Conservation (phyloP, 1,140 invertebrate species). For the Mesaphorura yosii region DNA sequence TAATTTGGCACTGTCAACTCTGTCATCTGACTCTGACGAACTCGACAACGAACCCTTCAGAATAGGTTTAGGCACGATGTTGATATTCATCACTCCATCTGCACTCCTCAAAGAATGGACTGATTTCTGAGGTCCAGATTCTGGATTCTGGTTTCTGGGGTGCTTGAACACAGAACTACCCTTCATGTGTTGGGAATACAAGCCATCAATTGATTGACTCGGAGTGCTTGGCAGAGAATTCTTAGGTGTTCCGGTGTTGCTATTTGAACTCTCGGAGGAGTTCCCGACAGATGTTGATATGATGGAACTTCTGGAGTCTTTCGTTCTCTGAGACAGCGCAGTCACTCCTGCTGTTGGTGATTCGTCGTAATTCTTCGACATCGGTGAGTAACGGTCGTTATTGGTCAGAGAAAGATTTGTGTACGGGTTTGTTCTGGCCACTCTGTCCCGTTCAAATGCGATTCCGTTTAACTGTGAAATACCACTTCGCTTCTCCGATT, state of each 20-base stretch:
- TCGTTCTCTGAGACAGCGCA: too few relatives aligned
- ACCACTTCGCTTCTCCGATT: too few relatives aligned
- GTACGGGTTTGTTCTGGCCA: slow-evolving; percentile 30
- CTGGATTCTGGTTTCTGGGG: background rate
- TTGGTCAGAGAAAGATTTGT: slow-evolving; percentile 14
- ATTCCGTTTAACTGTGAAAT: background rate
- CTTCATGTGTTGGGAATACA: slow-evolving; percentile 15
- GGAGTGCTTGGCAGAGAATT: slow-evolving; percentile 28
- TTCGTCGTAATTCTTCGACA: too few relatives aligned
- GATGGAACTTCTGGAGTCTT: too few relatives aligned
- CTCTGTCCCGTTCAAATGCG: slow-evolving; percentile 8
- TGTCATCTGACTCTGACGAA: slow-evolving; percentile 27
- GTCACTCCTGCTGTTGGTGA: too few relatives aligned
- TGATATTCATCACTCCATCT: background rate
- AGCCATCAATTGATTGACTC: slow-evolving; percentile 21
- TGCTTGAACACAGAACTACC: background rate
- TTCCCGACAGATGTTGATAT: slow-evolving; percentile 18
- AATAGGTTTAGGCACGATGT: slow-evolving; percentile 12
- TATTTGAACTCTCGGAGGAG: slow-evolving; percentile 27
- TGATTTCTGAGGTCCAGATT: background rate
- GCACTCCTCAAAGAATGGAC: background rate
- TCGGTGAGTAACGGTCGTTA: background rate
- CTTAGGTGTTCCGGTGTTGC: slow-evolving; percentile 22
- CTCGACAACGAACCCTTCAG: slow-evolving; percentile 25
- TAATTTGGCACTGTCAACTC: background rate